Evolutionary conservation across 2,113 vertebrate species (phyloP).

Genomic region (Nannobrachium achirus): DNA sequence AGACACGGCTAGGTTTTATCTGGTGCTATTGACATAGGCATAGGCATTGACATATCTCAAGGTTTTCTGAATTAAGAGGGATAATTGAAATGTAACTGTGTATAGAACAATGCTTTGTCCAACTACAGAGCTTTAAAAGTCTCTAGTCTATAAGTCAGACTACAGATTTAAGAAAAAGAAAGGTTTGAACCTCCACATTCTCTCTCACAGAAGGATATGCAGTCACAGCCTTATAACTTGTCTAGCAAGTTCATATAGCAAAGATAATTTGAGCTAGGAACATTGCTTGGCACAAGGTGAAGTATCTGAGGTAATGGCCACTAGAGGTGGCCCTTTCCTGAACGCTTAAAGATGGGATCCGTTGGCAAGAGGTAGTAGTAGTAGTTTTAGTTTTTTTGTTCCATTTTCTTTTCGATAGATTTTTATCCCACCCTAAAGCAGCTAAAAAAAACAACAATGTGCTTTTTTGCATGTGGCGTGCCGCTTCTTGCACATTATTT

Average conservation of each 20-base stretch:
- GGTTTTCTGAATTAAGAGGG: no score
- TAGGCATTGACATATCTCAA: neutral
- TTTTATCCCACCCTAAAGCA: constrained; percentile 11
- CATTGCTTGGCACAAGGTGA: neutral
- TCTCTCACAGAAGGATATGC: constrained; percentile 21
- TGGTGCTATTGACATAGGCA: constrained; percentile 28
- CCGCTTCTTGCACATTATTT: constrained; percentile 43
- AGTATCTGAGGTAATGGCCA: constrained; percentile 28
- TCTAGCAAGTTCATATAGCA: neutral
- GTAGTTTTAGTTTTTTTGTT: constrained; percentile 25
- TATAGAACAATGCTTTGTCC: no score
- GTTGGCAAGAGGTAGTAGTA: neutral
- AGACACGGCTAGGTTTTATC: constrained; percentile 11
- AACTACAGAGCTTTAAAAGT: no score
- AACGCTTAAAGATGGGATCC: constrained; percentile 14
- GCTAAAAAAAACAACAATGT: constrained; percentile 26
- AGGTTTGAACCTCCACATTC: no score
- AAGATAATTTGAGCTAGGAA: neutral
- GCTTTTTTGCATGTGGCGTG: constrained; percentile 27
- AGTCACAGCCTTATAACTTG: constrained; percentile 19
- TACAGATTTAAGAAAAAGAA: no score
- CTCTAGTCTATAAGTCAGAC: no score
- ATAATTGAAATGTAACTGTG: no score
- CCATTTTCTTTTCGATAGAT: neutral
- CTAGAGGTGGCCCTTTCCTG: constrained; percentile 42